Base-by-base conservation (phyloP, 2,797 vertebrate genomes). In the Rhinella marina region DNA sequence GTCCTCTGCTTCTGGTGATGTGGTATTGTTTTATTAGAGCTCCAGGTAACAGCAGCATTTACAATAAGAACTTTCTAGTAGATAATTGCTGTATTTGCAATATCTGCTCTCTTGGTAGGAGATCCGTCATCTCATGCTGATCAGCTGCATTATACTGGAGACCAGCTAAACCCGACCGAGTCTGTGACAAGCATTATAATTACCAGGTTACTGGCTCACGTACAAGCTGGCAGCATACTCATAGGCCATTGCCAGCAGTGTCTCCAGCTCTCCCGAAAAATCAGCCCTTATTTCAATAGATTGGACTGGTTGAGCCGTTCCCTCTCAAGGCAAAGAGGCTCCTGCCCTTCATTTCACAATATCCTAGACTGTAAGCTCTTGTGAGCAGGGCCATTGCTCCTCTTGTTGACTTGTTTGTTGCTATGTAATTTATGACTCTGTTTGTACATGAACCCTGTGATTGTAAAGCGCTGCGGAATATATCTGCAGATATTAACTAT, bases 141-240 rank as follows among this genome's bases (percentile, higher is more conserved):
- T 59, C 27, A 84, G 27, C 27, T 59, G 52, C 27, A 84, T 59
- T 21, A 25, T 66, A 66, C 23, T 25, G 62, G 19, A 48, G 1
- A 13, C 13, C 27, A 84, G 13, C 54, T 12, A 19, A 64, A 27
- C 17, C 17, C 41, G 0, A 27, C 7, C 11, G 25, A 77, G 50
- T 76, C 25, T 14, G 84, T 85, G 84, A 64, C 41, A 17, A 27
- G 84, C 84, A 77, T 85, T 29, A 85, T 25, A 85, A 62, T 17
- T 64, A 10, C n/a, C 21, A 3, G 14, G 57, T 21, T 57, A 48
- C 19, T 75, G 82, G 68, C 83, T 27, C 4, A 19, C 19, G 23
- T 29, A 77, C 57, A 66, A 76, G 10, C 57, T 85, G 84, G 59
- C 73, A 78, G 56, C 2, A 7, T 11, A 25, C 54, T 17, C 8